Conservation (phyloP, 2,888 invertebrate genomes). For the Callyntrura guangdongensis region DNA sequence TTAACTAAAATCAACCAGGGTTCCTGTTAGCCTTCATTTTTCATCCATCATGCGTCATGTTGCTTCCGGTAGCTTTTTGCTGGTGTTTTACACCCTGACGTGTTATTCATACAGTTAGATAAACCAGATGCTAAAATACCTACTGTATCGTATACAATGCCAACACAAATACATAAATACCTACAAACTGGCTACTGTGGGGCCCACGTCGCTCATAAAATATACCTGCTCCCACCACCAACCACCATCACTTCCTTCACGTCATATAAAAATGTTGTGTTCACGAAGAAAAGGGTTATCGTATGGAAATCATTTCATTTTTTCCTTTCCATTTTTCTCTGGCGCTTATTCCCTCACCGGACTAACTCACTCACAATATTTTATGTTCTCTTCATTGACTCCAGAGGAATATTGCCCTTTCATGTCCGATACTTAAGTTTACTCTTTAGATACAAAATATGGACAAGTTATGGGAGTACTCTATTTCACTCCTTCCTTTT, state of each 20-base stretch:
- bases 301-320: constrained; percentile 76
- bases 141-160: background rate
- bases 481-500: background rate
- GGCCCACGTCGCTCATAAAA: constrained; percentile 11
- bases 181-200: background rate
- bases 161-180: background rate
- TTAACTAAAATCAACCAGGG: too few species aligned
- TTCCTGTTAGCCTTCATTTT: too few species aligned
- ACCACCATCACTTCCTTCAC: constrained; percentile 7
- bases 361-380: constrained; percentile 34
- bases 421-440: background rate
- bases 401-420: constrained; percentile 15
- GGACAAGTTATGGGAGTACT: background rate
- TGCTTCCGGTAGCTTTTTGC: too few species aligned
- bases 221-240: background rate
- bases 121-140: background rate
- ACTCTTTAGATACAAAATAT: background rate
- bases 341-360: background rate
- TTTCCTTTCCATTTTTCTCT: constrained; percentile 25
- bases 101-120: background rate
- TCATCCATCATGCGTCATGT: too few species aligned
- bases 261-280: constrained; percentile 3
- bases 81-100: too few species aligned
- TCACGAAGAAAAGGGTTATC: constrained; percentile 52
- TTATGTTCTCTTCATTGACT: constrained; percentile 33